Evolutionary conservation across 2,797 vertebrate genomes (phyloP), one percentile per base, ranked within the genome.

Genomic region (Eurystomus glaucurus): DNA sequence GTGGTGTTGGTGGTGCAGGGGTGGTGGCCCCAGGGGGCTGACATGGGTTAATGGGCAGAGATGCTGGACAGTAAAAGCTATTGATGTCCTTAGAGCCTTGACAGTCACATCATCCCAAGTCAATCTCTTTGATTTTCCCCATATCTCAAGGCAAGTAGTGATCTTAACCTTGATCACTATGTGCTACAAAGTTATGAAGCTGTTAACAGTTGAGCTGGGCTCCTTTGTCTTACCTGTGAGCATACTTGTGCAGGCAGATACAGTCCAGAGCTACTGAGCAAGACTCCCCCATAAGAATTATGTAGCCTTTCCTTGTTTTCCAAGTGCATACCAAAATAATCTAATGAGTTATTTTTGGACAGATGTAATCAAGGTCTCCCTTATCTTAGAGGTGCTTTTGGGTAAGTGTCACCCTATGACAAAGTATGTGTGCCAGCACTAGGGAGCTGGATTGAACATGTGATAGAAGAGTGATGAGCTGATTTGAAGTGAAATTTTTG

Each of bases 401-500:
- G 28, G 19, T 50, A n/a, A 21, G 31, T 50, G 58, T 58, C 22
- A 52, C 46, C 69, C 41, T 45, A 9, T 43, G 39, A 37, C 41
- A 17, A 45, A 62, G 4, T n/a, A 15, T 61, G n/a, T 61, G n/a
- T 57, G 58, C n/a, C 43, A 39, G 48, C 18, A 11, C 19, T 45
- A 39, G 8, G 10, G 18, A 48, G 33, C 51, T 69, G 41, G 45
- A 43, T 17, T 23, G 25, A 85, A 26, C 20, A 3, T 11, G 17
- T 19, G 20, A 11, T n/a, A 60, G 29, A 66, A 65, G 46, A 37
- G 45, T 18, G 45, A 46, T 46, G 37, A 85, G 46, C 21, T 54
- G 31, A 87, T 78, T 43, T 70, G 52, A 88, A 88, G 14, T 7
- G 45, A 75, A 82, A 57, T 82, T 72, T 43, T 43, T 43, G 80